Percentiles rank a stretch among this genome's conserved stretches.
phyloP scores from a whole-genome alignment of 2,797 vertebrate genomes.

The Acanthopagrus latus region DNA sequence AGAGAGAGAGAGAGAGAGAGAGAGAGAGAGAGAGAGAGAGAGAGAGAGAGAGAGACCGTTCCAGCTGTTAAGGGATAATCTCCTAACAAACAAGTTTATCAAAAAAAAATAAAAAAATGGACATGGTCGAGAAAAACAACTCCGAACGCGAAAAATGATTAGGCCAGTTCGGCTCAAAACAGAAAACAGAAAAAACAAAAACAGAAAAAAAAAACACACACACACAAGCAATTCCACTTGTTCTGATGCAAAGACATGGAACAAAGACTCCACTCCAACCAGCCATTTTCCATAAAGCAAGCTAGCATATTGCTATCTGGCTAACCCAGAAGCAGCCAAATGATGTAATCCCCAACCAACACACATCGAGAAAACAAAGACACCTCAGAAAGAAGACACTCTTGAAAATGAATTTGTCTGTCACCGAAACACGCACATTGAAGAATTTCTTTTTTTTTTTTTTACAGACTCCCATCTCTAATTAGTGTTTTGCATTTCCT shows the following conservation, averaged over 20 bases:
- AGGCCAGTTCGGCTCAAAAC: neutral
- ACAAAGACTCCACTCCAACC: slow-evolving; percentile 58
- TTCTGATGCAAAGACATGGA: slow-evolving; percentile 31
- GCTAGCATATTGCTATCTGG: slow-evolving; percentile 54
- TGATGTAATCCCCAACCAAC: slow-evolving; percentile 72
- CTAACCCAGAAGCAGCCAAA: slow-evolving; percentile 47
- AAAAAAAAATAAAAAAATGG: slow-evolving; percentile 36
- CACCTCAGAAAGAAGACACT: slow-evolving; percentile 26
- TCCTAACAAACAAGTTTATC: slow-evolving; percentile 69
- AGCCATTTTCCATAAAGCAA: slow-evolving; percentile 61
- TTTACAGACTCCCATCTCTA: slow-evolving; percentile 22
- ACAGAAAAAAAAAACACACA: too few species aligned
- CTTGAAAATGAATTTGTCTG: slow-evolving; percentile 12
- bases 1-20: slow-evolving; percentile 21
- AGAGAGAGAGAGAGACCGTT: slow-evolving; percentile 25
- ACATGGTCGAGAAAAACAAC: slow-evolving; percentile 55
- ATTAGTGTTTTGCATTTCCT: slow-evolving; percentile 35
- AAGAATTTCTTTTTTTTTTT: slow-evolving; percentile 21
- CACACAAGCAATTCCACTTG: neutral
- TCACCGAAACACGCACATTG: neutral
- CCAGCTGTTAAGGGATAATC: slow-evolving; percentile 71
- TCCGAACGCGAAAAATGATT: neutral
- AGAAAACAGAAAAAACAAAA: neutral
- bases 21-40: slow-evolving; percentile 17
- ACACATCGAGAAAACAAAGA: slow-evolving; percentile 56